Percentiles rank a stretch among this genome's conserved stretches.
phyloP scores from a whole-genome alignment of 2,113 vertebrate species.

The Paratilapia polleni region DNA sequence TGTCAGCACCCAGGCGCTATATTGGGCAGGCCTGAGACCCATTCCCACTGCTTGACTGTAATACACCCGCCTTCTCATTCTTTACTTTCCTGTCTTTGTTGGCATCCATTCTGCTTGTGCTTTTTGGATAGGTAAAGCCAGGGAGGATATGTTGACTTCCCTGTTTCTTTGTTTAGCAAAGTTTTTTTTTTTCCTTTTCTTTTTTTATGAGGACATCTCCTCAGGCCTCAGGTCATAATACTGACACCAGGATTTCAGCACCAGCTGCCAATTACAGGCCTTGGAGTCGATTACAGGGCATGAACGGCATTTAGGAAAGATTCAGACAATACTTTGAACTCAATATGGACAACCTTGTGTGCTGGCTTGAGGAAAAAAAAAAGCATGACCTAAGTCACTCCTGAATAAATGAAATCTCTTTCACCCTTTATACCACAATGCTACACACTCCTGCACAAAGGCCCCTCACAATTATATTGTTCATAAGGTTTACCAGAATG shows the following conservation, averaged over 20 bases:
- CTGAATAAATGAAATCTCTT: constrained; percentile 26
- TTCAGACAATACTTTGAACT: constrained; percentile 25
- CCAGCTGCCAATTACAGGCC: constrained; percentile 26
- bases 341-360: constrained; percentile 1
- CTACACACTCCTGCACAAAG: constrained; percentile 44
- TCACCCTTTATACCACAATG: constrained; percentile 5
- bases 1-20: constrained; percentile 75
- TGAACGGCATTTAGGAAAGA: constrained; percentile 14
- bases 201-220: constrained; percentile 19
- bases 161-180: constrained; percentile 72
- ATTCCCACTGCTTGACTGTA: constrained; percentile 65
- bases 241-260: constrained; percentile 45
- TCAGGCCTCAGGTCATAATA: constrained; percentile 42
- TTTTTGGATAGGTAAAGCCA: constrained; percentile 72
- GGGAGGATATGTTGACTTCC: constrained; percentile 77
- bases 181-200: constrained; percentile 2
- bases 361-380: neutral
- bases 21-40: constrained; percentile 68
- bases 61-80: constrained; percentile 71
- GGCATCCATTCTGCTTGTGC: constrained; percentile 67
- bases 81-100: constrained; percentile 81
- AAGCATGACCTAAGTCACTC: neutral
- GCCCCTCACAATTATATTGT: constrained; percentile 48
- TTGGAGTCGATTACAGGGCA: constrained; percentile 45
- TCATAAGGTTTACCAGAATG: constrained; percentile 42